Base-by-base conservation (phyloP, 1,140 invertebrate species). In the Drosophila sturtevanti region DNA sequence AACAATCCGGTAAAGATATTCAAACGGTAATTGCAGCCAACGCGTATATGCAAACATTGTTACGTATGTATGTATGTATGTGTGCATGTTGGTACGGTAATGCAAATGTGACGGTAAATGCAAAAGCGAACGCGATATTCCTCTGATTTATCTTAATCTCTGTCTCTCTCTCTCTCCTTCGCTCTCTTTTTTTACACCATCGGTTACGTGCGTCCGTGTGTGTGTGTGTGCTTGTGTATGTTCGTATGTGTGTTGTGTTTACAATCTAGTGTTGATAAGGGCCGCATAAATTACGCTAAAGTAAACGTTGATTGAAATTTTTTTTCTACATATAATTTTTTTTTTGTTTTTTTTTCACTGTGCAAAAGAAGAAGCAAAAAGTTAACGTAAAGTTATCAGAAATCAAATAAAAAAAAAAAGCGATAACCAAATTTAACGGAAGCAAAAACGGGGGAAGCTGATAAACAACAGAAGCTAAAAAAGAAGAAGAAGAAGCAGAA, bases 261-360 rank as follows among this genome's bases (percentile, higher is more conserved):
- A 58, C 60, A 78, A 77, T 68, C 65, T 44, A 41, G 63, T 68
- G 68, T 67, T 76, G 68, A 78, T 82, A 82, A 79, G 67, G 59
- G 69, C 41, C 51, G 74, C 74, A 77, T 81, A 81, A 81, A 73
- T 71, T 80, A 67, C 62, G 65, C 48, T 56, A 70, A 38, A 69
- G 66, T 54, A 56, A 62, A 74, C 72, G 72, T 60, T 86, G 73
- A 81, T 78, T 77, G 54, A 71, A 74, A 72, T 68, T 48, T 16
- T 44, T 21, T 38, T 18, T 11, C 9, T 4, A 2, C 55, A 66
- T 54, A 41, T 35, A 35, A 41, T 69, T 11, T 70, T 64, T 48
- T 61, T 24, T 62, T 37, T 64, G 72, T 44, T 14, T 44, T 61
- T 77, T 76, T 77, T 76, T 76, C 68, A 34, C 60, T 77, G 74